Conservation (phyloP, 2,113 vertebrate genomes). For the Suncus etruscus region DNA sequence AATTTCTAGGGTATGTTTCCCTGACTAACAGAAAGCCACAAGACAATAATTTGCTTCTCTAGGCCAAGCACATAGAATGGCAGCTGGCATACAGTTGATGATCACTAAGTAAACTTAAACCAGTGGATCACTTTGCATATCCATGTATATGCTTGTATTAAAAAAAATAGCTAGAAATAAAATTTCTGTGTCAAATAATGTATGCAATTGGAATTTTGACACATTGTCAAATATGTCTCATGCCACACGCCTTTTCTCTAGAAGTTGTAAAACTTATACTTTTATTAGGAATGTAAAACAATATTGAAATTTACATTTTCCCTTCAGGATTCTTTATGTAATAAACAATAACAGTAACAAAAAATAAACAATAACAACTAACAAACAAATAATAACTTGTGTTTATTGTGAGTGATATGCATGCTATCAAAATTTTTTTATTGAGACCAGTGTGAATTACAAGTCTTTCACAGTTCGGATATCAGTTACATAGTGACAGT, state of each 20-base stretch:
- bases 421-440: neutral
- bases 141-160: neutral
- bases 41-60: neutral
- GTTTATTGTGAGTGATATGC: neutral
- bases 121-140: neutral
- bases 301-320: neutral
- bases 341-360: too few species aligned
- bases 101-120: neutral
- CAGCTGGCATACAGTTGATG: neutral
- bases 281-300: neutral
- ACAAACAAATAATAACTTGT: conserved; percentile 22
- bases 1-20: neutral
- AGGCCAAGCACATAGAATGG: neutral
- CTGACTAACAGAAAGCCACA: neutral
- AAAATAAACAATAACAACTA: neutral
- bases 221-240: neutral
- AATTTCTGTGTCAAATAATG: neutral
- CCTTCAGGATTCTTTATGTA: too few species aligned
- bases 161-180: conserved; percentile 26
- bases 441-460: too few species aligned
- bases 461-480: too few species aligned
- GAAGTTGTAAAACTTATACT: conserved; percentile 16
- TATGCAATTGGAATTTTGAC: conserved; percentile 13
- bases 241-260: neutral
- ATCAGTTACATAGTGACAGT: too few species aligned